A percentile compares a stretch with the other conserved stretches of the same genome.
Conservation (phyloP, 2,113 vertebrate genomes). For the Regulus satrapa region DNA sequence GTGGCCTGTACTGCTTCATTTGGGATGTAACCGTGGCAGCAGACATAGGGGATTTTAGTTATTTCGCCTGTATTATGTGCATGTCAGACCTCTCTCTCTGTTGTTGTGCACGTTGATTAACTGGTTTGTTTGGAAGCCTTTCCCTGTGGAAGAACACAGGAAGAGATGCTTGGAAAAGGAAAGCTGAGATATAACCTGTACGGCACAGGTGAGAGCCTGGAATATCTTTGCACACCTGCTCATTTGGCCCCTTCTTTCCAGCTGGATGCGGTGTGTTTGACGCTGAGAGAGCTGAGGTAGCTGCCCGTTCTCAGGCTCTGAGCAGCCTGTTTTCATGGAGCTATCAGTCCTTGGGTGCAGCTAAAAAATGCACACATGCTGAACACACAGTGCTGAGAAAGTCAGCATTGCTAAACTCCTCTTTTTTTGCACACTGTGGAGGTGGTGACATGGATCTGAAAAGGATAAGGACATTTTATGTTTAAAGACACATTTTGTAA, state of each 20-base stretch:
- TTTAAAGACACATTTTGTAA: neutral
- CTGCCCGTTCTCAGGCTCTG: too few species aligned
- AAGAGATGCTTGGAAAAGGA: neutral
- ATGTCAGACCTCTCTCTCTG: neutral
- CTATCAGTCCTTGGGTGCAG: neutral
- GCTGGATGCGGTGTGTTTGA: neutral
- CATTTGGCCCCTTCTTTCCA: neutral
- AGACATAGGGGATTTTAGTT: neutral
- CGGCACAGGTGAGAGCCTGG: neutral
- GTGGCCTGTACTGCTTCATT: neutral
- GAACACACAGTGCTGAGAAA: neutral
- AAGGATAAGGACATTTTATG: accelerated
- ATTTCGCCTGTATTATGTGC: neutral
- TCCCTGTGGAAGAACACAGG: neutral
- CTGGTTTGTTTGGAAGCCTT: neutral
- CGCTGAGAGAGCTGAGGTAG: neutral
- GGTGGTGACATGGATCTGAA: neutral
- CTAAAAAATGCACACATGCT: neutral
- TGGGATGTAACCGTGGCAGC: neutral
- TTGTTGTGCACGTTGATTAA: accelerated
- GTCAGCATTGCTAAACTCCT: neutral
- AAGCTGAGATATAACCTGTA: neutral
- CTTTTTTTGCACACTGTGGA: neutral
- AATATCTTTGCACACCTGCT: neutral
- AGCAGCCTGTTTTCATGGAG: neutral